Evolutionary conservation across 1,140 invertebrate species (phyloP), one percentile per base, ranked within the genome.

Genomic region (Drosophila rufa): DNA sequence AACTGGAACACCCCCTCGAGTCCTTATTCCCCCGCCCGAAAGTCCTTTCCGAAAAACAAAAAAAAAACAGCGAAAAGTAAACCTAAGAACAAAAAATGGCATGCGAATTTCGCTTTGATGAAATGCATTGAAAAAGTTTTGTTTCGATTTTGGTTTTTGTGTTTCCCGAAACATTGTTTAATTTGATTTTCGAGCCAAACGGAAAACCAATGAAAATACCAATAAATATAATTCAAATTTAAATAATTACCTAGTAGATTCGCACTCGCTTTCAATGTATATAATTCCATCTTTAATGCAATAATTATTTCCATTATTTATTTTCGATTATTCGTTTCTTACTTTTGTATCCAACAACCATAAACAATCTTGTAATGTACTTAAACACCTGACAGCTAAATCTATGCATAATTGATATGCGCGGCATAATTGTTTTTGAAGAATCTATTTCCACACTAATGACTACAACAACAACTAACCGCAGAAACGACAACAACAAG

Each of bases 61-160:
- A 60, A 43, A 50, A 73, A 71, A 77, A 64, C 77, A 73, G 58
- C 75, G 61, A 73, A 71, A 64, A 47, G 58, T 62, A 75, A 82
- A 46, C 58, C 55, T 73, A 70, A 80, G 68, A 87, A 56, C 53
- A 56, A 87, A 82, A 85, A 89, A 89, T 90, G 84, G 84, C 84
- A 89, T 89, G 84, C 80, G 85, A 89, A 89, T 89, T 89, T 89
- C 78, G 85, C 80, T 89, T 89, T 89, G 69, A 84, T 61, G 48
- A 69, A 69, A 64, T 81, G 64, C 78, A 85, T 85, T 80, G 50
- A 80, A 57, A 51, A 79, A 68, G 46, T 80, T 79, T 74, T 75
- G 55, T 77, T 76, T 76, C 73, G 46, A 67, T 67, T 76, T 87
- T 65, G 48, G 61, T 53, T 82, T 73, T 83, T 83, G 53, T 51